Percentiles rank a stretch among this genome's conserved stretches.
phyloP scores from a whole-genome alignment of 2,888 invertebrate genomes.

The Strigamia maritima region DNA sequence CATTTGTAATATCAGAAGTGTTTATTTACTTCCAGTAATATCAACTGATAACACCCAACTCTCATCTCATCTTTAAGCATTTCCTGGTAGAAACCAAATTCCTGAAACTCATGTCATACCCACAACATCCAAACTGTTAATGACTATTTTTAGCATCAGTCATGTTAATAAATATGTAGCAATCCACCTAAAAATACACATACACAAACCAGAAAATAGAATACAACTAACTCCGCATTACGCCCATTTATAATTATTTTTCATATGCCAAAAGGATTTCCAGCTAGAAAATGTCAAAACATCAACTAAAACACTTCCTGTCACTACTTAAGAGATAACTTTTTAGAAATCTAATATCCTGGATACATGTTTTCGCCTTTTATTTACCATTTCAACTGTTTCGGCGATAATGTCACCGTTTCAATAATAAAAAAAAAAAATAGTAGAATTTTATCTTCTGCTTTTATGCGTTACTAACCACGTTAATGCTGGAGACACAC shows the following conservation, averaged over 20 bases:
- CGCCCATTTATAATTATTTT: neutral
- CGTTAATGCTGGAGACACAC: no score
- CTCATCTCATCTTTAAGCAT: no score
- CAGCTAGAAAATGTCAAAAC: neutral
- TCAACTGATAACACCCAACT: no score
- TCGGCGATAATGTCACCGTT: no score
- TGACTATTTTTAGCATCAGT: neutral
- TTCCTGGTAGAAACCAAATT: neutral
- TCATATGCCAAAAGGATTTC: neutral
- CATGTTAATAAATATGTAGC: neutral
- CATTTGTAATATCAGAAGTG: no score
- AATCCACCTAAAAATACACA: neutral
- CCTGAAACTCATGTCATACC: no score
- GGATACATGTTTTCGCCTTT: neutral
- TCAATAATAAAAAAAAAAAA: no score
- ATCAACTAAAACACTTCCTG: neutral
- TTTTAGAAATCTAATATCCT: neutral
- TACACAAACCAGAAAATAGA: neutral
- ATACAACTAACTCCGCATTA: neutral
- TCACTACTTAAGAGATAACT: neutral
- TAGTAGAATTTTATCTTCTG: no score
- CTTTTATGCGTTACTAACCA: no score
- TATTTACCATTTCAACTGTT: no score
- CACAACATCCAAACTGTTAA: neutral
- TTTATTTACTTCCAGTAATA: no score